Evolutionary conservation across 2,888 invertebrate genomes (phyloP).

Genomic region (Pemphredon lugubris): DNA sequence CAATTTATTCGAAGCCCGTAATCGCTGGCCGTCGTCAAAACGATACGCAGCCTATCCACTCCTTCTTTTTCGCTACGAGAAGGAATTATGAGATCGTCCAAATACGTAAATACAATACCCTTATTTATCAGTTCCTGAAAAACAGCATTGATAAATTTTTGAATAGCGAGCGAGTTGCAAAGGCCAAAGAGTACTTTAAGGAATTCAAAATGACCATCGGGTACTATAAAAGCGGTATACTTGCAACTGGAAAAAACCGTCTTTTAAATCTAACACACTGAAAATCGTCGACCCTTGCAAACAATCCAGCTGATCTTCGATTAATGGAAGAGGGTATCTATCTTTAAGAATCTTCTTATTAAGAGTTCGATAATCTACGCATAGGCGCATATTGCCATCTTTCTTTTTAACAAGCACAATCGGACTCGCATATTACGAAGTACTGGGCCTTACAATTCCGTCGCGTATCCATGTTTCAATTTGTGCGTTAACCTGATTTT

Average conservation of each 20-base stretch:
- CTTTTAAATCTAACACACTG: slow-evolving; percentile 37
- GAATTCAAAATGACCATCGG: slow-evolving; percentile 54
- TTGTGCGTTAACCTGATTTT: neutral
- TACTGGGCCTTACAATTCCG: slow-evolving; percentile 39
- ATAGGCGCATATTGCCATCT: slow-evolving; percentile 46
- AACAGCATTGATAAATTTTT: slow-evolving; percentile 30
- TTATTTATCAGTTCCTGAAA: neutral
- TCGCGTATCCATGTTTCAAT: neutral
- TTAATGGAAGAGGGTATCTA: slow-evolving; percentile 55
- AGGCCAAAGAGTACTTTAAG: slow-evolving; percentile 48
- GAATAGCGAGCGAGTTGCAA: slow-evolving; percentile 49
- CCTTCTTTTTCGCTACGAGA: neutral
- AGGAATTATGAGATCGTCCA: slow-evolving; percentile 17
- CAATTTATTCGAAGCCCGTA: slow-evolving; percentile 12
- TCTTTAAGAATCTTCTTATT: slow-evolving; percentile 56
- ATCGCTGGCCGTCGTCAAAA: neutral
- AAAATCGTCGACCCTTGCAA: slow-evolving; percentile 42
- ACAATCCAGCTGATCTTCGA: slow-evolving; percentile 53
- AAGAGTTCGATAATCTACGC: slow-evolving; percentile 55
- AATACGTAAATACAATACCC: slow-evolving; percentile 9
- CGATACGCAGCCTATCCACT: neutral
- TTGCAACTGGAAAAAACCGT: slow-evolving; percentile 56
- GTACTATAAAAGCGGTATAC: slow-evolving; percentile 56
- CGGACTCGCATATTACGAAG: slow-evolving; percentile 62
- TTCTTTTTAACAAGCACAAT: slow-evolving; percentile 56